Conservation (phyloP, 1,140 invertebrate species). For the Lepidurus couesii region DNA sequence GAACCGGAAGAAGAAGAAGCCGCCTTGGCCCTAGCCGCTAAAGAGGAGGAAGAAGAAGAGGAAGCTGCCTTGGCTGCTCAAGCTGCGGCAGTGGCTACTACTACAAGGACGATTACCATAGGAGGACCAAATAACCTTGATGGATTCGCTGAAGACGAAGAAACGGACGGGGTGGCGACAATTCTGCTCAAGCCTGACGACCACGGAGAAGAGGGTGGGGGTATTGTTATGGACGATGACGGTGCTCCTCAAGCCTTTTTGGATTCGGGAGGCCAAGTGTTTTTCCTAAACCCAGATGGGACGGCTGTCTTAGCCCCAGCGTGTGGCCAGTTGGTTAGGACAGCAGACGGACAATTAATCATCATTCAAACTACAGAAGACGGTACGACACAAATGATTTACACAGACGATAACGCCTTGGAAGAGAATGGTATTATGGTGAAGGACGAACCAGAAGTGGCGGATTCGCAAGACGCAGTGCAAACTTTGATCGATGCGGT, state of each 20-base stretch:
- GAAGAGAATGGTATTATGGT: conserved; percentile 30
- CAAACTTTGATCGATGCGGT: conserved; percentile 34
- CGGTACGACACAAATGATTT: conserved; percentile 24
- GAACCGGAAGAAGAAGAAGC: conserved; percentile 29
- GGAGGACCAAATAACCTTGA: neutral
- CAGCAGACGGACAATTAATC: conserved; percentile 32
- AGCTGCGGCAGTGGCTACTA: neutral
- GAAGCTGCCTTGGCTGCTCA: conserved; percentile 21
- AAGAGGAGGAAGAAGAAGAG: conserved; percentile 31
- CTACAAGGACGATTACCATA: conserved; percentile 15
- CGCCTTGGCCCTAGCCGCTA: neutral
- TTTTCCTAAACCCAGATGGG: conserved; percentile 33
- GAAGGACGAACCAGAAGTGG: conserved; percentile 27
- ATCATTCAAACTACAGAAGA: conserved; percentile 31
- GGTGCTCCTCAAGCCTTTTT: conserved; percentile 32
- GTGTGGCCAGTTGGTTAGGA: conserved; percentile 30
- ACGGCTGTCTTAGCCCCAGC: conserved; percentile 31
- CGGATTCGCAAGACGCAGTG: conserved; percentile 31
- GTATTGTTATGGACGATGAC: conserved; percentile 28
- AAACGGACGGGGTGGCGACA: neutral
- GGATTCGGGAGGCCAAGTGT: conserved; percentile 30
- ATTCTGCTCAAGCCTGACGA: neutral
- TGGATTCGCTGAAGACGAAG: neutral
- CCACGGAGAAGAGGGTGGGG: conserved; percentile 2
- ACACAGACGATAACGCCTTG: conserved; percentile 23